Percentiles rank a stretch among this genome's conserved stretches.
Conservation (phyloP, 2,888 invertebrate species). For the Athalia rosae region DNA sequence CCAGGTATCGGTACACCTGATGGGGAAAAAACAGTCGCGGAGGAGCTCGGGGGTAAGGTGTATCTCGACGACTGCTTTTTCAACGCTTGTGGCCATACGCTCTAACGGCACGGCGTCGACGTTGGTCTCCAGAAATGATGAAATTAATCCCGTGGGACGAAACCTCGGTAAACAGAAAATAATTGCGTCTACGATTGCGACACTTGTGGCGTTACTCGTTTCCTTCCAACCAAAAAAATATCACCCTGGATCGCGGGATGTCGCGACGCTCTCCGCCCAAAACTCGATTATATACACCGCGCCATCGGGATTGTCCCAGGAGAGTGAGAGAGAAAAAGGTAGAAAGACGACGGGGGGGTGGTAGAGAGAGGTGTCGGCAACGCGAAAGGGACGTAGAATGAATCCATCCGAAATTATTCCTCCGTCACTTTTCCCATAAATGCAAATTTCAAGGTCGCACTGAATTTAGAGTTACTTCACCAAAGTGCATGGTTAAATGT, state of each 20-base stretch:
- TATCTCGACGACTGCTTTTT: background rate
- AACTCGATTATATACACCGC: slow-evolving; percentile 38
- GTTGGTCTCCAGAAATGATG: background rate
- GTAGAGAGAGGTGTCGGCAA: background rate
- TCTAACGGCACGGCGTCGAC: background rate
- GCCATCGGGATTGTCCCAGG: slow-evolving; percentile 39
- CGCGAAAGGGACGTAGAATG: slow-evolving; percentile 30
- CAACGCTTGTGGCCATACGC: background rate
- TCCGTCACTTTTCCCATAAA: slow-evolving; percentile 38
- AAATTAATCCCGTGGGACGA: slow-evolving; percentile 32
- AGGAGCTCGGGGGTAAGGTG: background rate
- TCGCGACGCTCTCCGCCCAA: slow-evolving; percentile 13
- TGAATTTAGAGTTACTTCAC: slow-evolving; percentile 14
- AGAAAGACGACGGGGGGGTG: background rate
- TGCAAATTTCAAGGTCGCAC: slow-evolving; percentile 29
- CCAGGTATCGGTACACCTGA: too few species aligned
- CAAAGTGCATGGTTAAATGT: slow-evolving; percentile 26
- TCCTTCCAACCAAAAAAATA: slow-evolving; percentile 30
- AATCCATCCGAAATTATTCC: slow-evolving; percentile 26
- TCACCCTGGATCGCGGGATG: slow-evolving; percentile 17
- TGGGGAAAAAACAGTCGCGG: too few species aligned
- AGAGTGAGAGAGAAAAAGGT: background rate
- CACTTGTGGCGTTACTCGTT: slow-evolving; percentile 32
- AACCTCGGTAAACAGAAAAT: slow-evolving; percentile 27
- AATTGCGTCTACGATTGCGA: slow-evolving; percentile 35